A percentile compares a stretch with the other conserved stretches of the same genome.
Conservation (phyloP, 2,888 invertebrate genomes). For the Seladonia tumulorum region DNA sequence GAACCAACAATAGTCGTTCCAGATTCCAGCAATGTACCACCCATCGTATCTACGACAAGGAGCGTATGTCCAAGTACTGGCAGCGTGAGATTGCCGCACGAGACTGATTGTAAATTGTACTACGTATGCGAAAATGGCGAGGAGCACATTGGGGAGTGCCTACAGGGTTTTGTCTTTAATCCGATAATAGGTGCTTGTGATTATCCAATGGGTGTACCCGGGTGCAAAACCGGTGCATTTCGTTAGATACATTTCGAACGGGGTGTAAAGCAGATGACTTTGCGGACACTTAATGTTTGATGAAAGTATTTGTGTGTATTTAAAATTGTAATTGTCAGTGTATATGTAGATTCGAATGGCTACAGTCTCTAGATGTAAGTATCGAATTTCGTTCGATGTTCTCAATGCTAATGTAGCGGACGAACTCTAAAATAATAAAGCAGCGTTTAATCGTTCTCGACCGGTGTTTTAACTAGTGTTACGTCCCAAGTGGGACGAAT, state of each 20-base stretch:
- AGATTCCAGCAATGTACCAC: background rate
- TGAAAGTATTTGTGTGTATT: background rate
- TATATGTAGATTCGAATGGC: too few species aligned
- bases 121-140: background rate
- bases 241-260: background rate
- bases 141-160: rapidly evolving
- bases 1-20: background rate
- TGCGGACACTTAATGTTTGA: background rate
- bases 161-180: background rate
- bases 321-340: too few species aligned
- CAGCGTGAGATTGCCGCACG: background rate
- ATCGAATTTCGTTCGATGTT: too few species aligned
- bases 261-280: background rate
- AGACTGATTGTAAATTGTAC: background rate
- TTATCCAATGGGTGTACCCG: background rate
- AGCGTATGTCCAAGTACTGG: background rate
- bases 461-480: too few species aligned
- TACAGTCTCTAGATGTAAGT: too few species aligned
- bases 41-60: background rate
- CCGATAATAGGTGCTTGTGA: background rate
- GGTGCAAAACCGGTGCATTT: background rate
- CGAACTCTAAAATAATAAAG: too few species aligned
- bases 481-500: too few species aligned
- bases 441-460: too few species aligned
- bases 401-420: too few species aligned